Percentiles rank a stretch among this genome's conserved stretches.
Conservation (phyloP, 2,113 vertebrate species). For the Lanius ludovicianus region DNA sequence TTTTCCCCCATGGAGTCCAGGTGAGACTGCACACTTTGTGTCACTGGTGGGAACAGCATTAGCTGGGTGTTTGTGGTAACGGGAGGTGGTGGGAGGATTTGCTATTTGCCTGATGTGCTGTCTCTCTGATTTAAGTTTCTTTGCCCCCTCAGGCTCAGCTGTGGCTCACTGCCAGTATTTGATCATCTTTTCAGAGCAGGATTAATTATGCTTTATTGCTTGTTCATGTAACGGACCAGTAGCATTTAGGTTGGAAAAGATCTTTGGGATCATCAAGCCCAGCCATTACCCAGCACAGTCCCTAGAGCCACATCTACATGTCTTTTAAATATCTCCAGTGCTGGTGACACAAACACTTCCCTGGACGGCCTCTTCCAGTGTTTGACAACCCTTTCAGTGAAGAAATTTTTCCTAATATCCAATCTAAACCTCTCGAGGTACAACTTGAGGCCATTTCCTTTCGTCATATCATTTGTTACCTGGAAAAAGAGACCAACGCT, state of each 20-base stretch:
- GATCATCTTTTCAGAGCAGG: slow-evolving; percentile 42
- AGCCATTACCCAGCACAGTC: background rate
- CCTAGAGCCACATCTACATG: background rate
- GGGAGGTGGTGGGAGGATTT: background rate
- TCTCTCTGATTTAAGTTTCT: background rate
- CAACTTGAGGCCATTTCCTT: background rate
- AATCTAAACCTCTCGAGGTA: background rate
- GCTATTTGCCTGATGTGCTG: background rate
- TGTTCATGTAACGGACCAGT: background rate
- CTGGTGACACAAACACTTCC: background rate
- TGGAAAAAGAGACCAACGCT: background rate
- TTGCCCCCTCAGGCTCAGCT: background rate
- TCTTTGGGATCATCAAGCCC: background rate
- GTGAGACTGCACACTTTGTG: background rate
- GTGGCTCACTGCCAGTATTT: slow-evolving; percentile 13
- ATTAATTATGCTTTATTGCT: slow-evolving; percentile 48
- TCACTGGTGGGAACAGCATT: background rate
- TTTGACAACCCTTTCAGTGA: background rate
- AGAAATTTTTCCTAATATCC: background rate
- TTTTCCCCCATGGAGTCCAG: accelerated
- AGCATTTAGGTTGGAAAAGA: background rate
- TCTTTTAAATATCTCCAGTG: background rate
- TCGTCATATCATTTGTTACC: background rate
- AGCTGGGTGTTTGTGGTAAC: background rate
- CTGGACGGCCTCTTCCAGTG: background rate